These are phyloP conservation scores for Glyptemys insculpta DNA, from an alignment of 2,797 vertebrate species.

Conservation along the genomic window DNA sequence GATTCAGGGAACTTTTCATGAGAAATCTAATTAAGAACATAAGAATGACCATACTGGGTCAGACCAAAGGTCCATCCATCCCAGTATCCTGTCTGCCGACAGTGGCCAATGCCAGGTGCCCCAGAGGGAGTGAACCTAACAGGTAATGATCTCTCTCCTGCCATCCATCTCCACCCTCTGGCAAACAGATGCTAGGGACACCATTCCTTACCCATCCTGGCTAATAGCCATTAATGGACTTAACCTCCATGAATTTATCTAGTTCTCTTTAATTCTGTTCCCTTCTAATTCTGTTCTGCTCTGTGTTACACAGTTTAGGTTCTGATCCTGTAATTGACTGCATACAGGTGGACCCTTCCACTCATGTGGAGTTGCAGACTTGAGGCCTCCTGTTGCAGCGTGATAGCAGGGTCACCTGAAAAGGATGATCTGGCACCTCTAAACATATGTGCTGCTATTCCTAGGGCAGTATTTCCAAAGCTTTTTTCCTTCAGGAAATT, in stretches of 20 bases:
- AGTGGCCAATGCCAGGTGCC: no score
- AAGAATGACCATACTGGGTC: no score
- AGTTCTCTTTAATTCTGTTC: no score
- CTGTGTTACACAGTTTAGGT: background rate
- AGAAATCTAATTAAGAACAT: background rate
- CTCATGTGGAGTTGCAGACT: background rate
- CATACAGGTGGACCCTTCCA: background rate
- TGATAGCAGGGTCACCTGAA: background rate
- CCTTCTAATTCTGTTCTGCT: background rate
- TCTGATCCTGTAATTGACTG: background rate
- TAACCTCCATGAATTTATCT: no score
- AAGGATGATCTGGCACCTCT: background rate
- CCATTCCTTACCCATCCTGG: no score
- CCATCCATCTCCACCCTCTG: no score
- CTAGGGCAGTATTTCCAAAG: background rate
- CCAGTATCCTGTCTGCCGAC: no score
- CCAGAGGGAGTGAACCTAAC: no score
- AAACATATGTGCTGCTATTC: background rate
- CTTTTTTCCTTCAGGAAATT: rapidly evolving
- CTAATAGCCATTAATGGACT: no score
- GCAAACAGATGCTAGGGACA: no score
- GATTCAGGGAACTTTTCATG: background rate
- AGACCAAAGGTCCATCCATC: no score
- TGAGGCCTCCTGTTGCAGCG: background rate
- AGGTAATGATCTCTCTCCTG: no score